These are phyloP conservation scores for Hystrix cristata DNA, from an alignment of 2,113 vertebrate genomes.

Conservation along the genomic window DNA sequence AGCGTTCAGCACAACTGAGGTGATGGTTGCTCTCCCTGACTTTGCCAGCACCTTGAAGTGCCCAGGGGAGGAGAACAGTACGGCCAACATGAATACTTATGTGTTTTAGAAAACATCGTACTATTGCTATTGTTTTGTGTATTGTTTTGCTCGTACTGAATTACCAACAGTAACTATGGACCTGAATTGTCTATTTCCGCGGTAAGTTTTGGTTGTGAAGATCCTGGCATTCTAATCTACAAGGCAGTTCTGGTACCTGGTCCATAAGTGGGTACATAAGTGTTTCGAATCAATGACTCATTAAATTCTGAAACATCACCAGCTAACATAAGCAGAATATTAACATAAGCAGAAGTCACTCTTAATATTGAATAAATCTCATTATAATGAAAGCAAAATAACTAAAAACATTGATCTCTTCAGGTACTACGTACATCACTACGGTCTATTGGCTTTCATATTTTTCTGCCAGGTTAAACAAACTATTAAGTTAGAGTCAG, in stretches of 20 bases:
- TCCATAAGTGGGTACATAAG: background rate
- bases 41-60: background rate
- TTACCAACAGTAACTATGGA: background rate
- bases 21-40: background rate
- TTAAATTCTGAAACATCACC: background rate
- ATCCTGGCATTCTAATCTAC: background rate
- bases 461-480: slow-evolving; percentile 13
- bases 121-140: background rate
- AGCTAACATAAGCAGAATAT: background rate
- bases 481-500: slow-evolving; percentile 14
- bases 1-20: background rate
- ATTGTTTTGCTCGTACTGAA: background rate
- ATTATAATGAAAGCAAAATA: background rate
- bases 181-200: background rate
- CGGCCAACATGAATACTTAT: background rate
- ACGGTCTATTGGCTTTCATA: slow-evolving; percentile 2
- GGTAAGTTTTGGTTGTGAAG: background rate
- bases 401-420: background rate
- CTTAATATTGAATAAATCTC: slow-evolving; percentile 32
- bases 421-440: background rate
- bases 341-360: background rate
- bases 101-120: background rate
- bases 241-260: background rate
- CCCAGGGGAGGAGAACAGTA: background rate
- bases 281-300: slow-evolving; percentile 19